Evolutionary conservation across 2,888 invertebrate genomes (phyloP), one percentile per base, ranked within the genome.

Genomic region (Cataglyphis rosenhaueri): DNA sequence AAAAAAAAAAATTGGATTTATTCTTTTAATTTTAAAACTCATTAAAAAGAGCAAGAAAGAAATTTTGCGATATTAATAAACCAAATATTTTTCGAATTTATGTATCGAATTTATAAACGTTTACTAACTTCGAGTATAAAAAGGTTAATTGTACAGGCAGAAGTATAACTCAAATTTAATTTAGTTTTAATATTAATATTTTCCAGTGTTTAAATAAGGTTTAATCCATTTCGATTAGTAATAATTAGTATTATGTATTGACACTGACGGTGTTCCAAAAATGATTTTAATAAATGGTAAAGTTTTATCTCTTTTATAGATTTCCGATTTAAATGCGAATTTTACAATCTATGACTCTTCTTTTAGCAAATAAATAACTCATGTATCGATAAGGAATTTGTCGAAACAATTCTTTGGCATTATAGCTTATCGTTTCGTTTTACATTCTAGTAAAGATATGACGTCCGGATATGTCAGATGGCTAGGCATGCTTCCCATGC

Each of bases 401-500:
- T 48, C 18, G 18, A 48, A 18, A 48, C 48, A 6, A 6, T 52
- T 52, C 52, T n/a, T 52, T 52, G 6, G n/a, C 52, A 52, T 52
- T 3, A 1, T n/a, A 8, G n/a, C 8, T 52, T 71, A 44, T 73
- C 73, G n/a, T 38, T n/a, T 32, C n/a, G n/a, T 48, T 75, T 35
- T 62, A 12, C 41, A 0, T n/a, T 41, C 3, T 10, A 57, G 8
- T 29, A 52, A n/a, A 4, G 15, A 41, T 48, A 59, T 29, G 21
- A 4, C 10, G 38, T 10, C 44, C 15, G 29, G n/a, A 48, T 44
- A 48, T 62, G 48, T 38, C 48, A 25, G 64, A 52, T 18, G 18
- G 18, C 29, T 52, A 21, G 48, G 41, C 32, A 41, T 41, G 38
- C 29, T 41, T 52, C n/a, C 41, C 81, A 75, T 71, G 52, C 48